A percentile compares a stretch with the other conserved stretches of the same genome.
These are phyloP conservation scores for Noturus placidus DNA, from an alignment of 2,113 vertebrate genomes.

Conservation along the genomic window DNA sequence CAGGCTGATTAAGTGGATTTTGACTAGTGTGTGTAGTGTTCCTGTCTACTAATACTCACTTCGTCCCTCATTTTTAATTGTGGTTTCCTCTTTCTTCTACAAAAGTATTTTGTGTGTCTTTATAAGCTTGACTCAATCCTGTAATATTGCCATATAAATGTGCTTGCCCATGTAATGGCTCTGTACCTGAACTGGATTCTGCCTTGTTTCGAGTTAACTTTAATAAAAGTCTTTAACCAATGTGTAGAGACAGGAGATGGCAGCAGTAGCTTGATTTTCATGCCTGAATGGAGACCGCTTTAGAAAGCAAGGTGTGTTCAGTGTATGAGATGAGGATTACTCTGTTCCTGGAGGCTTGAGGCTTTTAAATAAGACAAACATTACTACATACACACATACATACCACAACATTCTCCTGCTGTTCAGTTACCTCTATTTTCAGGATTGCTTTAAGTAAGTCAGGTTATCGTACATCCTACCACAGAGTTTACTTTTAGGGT, in stretches of 20 bases:
- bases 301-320: constrained; percentile 7
- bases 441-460: constrained; percentile 10
- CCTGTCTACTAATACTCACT: background rate
- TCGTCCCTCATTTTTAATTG: background rate
- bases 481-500: background rate
- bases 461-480: background rate
- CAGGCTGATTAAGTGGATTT: background rate
- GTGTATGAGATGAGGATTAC: background rate
- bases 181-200: background rate
- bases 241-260: constrained; percentile 64
- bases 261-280: constrained; percentile 65
- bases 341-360: background rate
- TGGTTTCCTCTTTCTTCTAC: background rate
- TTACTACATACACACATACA: background rate
- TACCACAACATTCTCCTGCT: background rate
- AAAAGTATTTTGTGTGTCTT: background rate
- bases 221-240: background rate
- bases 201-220: background rate
- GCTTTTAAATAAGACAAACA: constrained; percentile 16
- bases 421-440: background rate
- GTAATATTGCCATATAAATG: background rate
- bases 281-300: background rate
- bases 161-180: background rate
- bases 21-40: background rate
- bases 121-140: background rate